Percentiles rank a stretch among this genome's conserved stretches.
phyloP scores from a whole-genome alignment of 2,113 vertebrate genomes.

The Panthera uncia region DNA sequence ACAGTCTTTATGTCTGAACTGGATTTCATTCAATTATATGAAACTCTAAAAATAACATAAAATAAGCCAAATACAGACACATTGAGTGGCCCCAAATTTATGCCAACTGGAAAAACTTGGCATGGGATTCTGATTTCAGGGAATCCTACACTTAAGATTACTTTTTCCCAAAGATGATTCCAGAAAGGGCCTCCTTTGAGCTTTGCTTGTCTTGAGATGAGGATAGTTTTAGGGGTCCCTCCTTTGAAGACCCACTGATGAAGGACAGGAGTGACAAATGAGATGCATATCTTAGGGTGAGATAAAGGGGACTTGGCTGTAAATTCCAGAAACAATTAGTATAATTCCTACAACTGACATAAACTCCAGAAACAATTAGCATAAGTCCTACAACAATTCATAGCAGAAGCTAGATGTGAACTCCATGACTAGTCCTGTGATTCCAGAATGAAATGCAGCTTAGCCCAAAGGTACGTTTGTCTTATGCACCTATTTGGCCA shows the following conservation, averaged over 20 bases:
- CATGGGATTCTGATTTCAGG: neutral
- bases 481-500: neutral
- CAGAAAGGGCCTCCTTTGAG: neutral
- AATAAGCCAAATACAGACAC: neutral
- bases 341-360: neutral
- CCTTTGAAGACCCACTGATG: neutral
- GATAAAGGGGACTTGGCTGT: neutral
- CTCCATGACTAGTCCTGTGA: neutral
- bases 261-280: neutral
- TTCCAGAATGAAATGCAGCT: neutral
- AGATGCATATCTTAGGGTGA: neutral
- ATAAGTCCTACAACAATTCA: neutral
- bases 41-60: neutral
- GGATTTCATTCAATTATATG: neutral
- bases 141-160: neutral
- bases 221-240: neutral
- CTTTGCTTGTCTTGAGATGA: neutral
- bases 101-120: neutral
- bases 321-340: neutral
- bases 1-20: neutral
- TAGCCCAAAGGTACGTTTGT: neutral
- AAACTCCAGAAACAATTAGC: neutral
- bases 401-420: neutral
- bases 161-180: neutral
- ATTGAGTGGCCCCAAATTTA: neutral